Conservation (phyloP, 2,888 invertebrate species). For the Seira ritae region DNA sequence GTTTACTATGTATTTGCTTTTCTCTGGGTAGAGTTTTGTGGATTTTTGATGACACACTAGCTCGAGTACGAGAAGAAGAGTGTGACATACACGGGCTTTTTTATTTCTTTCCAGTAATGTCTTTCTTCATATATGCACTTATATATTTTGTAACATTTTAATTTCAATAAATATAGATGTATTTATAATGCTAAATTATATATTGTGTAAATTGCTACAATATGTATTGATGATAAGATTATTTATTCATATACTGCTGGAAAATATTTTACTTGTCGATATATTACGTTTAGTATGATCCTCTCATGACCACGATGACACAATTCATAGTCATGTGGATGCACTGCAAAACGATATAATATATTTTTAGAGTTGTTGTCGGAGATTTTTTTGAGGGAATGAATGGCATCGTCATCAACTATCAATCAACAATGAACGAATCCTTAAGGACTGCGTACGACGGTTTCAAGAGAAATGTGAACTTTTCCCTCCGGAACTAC, state of each 20-base stretch:
- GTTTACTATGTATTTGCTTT: too few relatives aligned
- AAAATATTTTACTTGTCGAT: background rate
- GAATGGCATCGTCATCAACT: too few relatives aligned
- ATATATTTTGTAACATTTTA: background rate
- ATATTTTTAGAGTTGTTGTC: constrained; percentile 15
- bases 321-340: constrained; percentile 34
- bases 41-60: too few relatives aligned
- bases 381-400: constrained; percentile 36
- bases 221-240: too few relatives aligned
- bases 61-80: too few relatives aligned
- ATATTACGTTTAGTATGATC: background rate
- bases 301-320: constrained; percentile 20
- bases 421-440: background rate
- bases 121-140: background rate
- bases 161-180: background rate
- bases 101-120: background rate
- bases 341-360: constrained; percentile 44
- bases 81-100: background rate
- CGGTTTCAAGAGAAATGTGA: background rate
- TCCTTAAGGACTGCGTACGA: constrained; percentile 27
- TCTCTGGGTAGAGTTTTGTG: too few relatives aligned
- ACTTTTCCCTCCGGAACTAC: constrained; percentile 50
- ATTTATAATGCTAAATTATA: background rate
- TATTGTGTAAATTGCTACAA: background rate
- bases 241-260: background rate